Conservation (phyloP, 2,797 vertebrate genomes). For the Aeoliscus strigatus region DNA sequence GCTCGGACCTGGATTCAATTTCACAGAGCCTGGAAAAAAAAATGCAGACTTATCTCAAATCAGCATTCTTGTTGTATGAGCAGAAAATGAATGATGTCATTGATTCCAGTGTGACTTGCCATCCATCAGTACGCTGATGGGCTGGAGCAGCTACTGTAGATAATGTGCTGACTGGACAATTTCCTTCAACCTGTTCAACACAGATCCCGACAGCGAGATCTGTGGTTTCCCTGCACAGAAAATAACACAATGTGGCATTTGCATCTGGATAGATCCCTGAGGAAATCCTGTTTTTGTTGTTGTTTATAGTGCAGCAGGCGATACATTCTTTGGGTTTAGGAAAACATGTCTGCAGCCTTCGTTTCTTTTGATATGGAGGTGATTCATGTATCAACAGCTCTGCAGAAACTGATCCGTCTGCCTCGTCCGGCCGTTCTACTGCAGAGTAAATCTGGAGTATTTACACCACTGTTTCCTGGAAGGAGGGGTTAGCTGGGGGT, state of each 20-base stretch:
- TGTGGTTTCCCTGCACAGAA: no score
- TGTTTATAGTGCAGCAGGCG: no score
- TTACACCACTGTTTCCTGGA: constrained; percentile 59
- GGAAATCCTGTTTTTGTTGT: no score
- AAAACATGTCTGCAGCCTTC: no score
- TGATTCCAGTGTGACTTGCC: constrained; percentile 24
- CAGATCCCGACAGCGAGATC: constrained; percentile 14
- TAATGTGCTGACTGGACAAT: constrained; percentile 63
- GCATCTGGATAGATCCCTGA: no score
- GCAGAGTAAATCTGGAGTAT: constrained; percentile 36
- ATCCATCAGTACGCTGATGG: constrained; percentile 55
- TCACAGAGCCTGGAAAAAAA: constrained; percentile 38
- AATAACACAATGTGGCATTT: no score
- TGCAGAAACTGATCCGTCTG: no score
- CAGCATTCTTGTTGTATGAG: constrained; percentile 53
- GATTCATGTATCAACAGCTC: constrained; percentile 43
- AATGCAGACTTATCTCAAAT: constrained; percentile 60
- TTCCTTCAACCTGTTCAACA: constrained; percentile 58
- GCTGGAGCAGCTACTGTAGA: constrained; percentile 39
- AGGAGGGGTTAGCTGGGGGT: constrained; percentile 18
- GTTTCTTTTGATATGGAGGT: no score
- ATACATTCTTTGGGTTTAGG: no score
- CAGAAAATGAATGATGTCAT: constrained; percentile 60
- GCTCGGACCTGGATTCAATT: constrained; percentile 7
- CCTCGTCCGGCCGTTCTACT: constrained; percentile 7